Base-by-base conservation (phyloP, 2,113 vertebrate species). In the Pongo pygmaeus region DNA sequence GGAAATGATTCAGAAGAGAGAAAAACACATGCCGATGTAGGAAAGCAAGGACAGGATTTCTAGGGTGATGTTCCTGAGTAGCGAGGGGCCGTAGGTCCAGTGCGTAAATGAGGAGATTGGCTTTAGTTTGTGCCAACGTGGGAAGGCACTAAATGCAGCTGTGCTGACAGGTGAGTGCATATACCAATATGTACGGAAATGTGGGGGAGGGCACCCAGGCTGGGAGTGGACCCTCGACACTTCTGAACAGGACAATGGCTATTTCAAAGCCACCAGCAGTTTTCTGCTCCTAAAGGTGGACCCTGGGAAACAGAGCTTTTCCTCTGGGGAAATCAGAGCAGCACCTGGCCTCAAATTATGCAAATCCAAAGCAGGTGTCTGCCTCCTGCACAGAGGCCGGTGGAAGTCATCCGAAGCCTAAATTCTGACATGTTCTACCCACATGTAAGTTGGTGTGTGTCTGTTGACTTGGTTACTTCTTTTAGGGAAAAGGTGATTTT, bases 171-270 rank as follows among this genome's bases (percentile, higher is more conserved):
- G 12, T 6, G 32, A 57, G 13, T 27, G 9, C 8, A 22, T 20
- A 40, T 20, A 10, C 61, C 25, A 61, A 17, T 2, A 43, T 16
- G 9, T 2, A 50, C 6, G 10, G 3, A 11, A 13, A 25, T 8
- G 61, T 32, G 27, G 4, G 27, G 9, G 48, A 38, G 69, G 46
- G 55, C 22, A 1, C 27, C 27, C 2, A 14, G 40, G 46, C 74
- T 6, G 6, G 11, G 61, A 22, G 25, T 1, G n/a, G 11, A 27
- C 46, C 32, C 75, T 46, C 3, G 0, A 6, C 1, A 17, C 4
- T 23, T 11, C 17, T 12, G 18, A 30, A 20, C 4, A 20, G 57
- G 69, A 22, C 57, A 70, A 18, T 2, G 27, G 55, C 6, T 11
- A 2, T 43, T 81, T 70, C 55, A 8, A 61, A 86, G 69, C 27